A percentile compares a stretch with the other conserved stretches of the same genome.
Evolutionary conservation across 2,888 invertebrate genomes (phyloP).

Genomic region (Noctua janthina): DNA sequence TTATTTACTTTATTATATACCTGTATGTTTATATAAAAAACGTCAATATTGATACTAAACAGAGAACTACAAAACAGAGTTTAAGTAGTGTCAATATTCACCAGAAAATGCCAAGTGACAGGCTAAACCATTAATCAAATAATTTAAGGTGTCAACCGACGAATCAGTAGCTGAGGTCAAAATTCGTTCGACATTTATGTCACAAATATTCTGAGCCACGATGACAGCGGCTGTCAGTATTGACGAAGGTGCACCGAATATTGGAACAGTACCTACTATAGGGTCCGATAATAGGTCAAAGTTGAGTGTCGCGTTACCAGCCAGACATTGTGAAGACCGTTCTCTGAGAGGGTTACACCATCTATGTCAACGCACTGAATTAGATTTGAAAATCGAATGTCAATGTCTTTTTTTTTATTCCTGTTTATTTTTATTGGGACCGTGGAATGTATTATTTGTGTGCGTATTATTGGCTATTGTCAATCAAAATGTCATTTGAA

Average conservation of each 20-base stretch:
- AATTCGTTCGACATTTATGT: conserved; percentile 54
- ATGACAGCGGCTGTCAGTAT: conserved; percentile 72
- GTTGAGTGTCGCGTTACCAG: conserved; percentile 57
- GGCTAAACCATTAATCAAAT: conserved; percentile 10
- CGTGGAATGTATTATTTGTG: background rate
- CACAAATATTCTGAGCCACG: conserved; percentile 64
- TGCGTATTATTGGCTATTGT: background rate
- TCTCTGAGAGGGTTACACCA: conserved; percentile 32
- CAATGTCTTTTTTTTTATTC: conserved; percentile 11
- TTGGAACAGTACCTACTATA: conserved; percentile 66
- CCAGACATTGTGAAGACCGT: conserved; percentile 46
- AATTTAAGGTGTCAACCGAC: conserved; percentile 28
- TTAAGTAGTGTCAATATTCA: background rate
- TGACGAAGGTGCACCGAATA: conserved; percentile 79
- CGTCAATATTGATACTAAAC: background rate
- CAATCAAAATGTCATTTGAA: background rate
- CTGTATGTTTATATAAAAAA: background rate
- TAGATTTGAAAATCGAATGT: conserved; percentile 49
- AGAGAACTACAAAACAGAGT: background rate
- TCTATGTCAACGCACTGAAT: conserved; percentile 42
- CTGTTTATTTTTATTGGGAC: background rate
- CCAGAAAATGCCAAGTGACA: background rate
- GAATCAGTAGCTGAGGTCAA: conserved; percentile 23
- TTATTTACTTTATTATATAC: background rate
- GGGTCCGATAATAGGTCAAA: conserved; percentile 70